A percentile compares a stretch with the other conserved stretches of the same genome.
Conservation (phyloP, 2,888 invertebrate species). For the Blastobasis adustella region DNA sequence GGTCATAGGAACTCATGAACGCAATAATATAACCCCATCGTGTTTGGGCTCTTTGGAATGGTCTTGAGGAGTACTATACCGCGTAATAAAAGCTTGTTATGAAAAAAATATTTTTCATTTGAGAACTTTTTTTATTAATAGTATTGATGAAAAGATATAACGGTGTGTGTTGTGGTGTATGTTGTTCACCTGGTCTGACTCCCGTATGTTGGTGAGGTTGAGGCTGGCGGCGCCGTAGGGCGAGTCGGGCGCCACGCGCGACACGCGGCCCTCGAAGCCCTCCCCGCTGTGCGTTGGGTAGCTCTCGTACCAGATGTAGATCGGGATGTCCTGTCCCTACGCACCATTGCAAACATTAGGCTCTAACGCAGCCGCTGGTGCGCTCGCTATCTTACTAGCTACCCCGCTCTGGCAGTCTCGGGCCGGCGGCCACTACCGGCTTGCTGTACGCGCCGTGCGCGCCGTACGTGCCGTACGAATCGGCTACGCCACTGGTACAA, state of each 20-base stretch:
- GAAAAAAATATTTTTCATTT: too few relatives aligned
- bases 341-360: conserved; percentile 7
- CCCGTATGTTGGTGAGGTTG: conserved; percentile 95
- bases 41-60: too few relatives aligned
- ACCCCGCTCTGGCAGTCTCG: conserved; percentile 1
- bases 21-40: too few relatives aligned
- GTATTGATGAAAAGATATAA: too few relatives aligned
- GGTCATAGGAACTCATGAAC: too few relatives aligned
- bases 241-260: conserved; percentile 90
- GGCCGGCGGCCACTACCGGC: too few relatives aligned
- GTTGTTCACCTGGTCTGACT: conserved; percentile 89
- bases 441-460: too few relatives aligned
- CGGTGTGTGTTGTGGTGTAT: too few relatives aligned
- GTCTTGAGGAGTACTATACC: too few relatives aligned
- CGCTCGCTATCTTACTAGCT: background rate
- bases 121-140: too few relatives aligned
- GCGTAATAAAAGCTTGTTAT: too few relatives aligned
- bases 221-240: conserved; percentile 94
- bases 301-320: conserved; percentile 98
- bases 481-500: conserved; percentile 9
- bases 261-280: conserved; percentile 94
- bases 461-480: background rate
- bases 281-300: conserved; percentile 97
- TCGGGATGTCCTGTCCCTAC: conserved; percentile 96
- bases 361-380: conserved; percentile 5